phyloP scores from a whole-genome alignment of 2,113 vertebrate genomes.

The Passer montanus region DNA sequence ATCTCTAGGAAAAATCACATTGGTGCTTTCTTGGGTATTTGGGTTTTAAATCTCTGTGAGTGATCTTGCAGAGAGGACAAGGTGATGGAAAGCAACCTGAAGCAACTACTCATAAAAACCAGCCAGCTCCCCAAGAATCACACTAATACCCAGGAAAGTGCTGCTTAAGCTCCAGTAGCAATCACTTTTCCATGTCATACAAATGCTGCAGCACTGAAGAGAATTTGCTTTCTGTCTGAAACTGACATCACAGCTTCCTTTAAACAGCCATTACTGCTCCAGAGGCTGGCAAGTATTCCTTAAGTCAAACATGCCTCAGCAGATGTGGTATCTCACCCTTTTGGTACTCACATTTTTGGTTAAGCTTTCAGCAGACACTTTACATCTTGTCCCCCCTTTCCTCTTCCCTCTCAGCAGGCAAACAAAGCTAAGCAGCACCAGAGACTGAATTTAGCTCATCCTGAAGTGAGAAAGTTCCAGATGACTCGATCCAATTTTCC shows the following conservation, averaged over 20 bases:
- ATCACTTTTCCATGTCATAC: background rate
- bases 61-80: background rate
- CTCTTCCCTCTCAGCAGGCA: background rate
- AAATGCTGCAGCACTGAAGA: background rate
- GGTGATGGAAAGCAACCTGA: background rate
- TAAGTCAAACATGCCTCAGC: background rate
- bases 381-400: fast-evolving
- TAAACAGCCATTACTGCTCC: background rate
- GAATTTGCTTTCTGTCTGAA: background rate
- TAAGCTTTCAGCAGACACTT: background rate
- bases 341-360: background rate
- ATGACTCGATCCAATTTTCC: background rate
- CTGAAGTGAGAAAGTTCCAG: background rate
- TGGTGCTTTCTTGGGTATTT: background rate
- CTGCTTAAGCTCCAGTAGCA: background rate
- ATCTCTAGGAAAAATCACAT: background rate
- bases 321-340: background rate
- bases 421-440: background rate
- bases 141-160: background rate
- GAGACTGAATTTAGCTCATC: background rate
- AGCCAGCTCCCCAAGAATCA: background rate
- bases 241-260: background rate
- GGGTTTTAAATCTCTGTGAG: background rate
- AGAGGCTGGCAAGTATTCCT: background rate
- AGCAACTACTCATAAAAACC: background rate